A percentile compares a stretch with the other conserved stretches of the same genome.
Evolutionary conservation across 2,113 vertebrate species (phyloP).

Genomic region (Catharus bicknelli): DNA sequence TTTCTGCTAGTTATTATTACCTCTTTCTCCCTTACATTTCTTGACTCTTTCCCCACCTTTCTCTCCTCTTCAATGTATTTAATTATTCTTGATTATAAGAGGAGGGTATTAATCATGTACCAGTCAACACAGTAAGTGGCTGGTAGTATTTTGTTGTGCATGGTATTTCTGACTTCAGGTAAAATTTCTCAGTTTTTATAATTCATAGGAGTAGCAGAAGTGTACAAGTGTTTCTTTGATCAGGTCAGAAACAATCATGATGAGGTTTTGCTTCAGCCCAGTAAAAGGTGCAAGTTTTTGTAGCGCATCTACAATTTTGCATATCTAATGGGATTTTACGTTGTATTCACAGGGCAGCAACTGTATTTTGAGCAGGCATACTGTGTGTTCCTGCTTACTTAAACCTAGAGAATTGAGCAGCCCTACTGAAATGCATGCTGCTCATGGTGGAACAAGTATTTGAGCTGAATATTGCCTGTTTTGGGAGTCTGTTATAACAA

Average conservation of each 20-base stretch:
- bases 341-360: background rate
- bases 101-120: background rate
- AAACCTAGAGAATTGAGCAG: background rate
- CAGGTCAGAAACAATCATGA: background rate
- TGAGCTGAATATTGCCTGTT: rapidly evolving
- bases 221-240: background rate
- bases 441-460: background rate
- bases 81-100: background rate
- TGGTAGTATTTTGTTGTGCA: background rate
- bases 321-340: background rate
- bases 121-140: background rate
- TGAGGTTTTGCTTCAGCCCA: background rate
- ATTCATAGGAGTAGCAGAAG: background rate
- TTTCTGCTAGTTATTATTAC: background rate
- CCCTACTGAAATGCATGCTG: background rate
- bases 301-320: background rate
- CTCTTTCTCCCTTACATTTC: background rate
- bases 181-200: background rate
- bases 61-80: background rate
- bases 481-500: background rate
- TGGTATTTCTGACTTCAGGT: background rate
- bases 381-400: background rate
- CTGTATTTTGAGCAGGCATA: background rate
- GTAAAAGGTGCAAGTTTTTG: background rate
- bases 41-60: background rate